Evolutionary conservation across 2,797 vertebrate species (phyloP).

Genomic region (Acestrorhynchus altus): DNA sequence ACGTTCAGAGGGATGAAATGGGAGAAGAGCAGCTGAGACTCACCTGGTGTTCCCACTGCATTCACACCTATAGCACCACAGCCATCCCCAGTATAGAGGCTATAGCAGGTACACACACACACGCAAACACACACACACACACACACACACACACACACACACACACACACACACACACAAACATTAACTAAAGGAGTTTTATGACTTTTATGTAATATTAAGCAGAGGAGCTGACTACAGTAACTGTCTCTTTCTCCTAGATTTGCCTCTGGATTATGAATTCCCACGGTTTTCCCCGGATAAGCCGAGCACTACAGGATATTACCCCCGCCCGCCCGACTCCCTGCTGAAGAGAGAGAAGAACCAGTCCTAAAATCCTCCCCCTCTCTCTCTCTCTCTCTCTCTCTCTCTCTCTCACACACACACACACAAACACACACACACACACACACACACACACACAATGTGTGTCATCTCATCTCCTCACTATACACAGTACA

Average conservation of each 20-base stretch:
- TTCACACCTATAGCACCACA: conserved; percentile 91
- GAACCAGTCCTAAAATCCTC: conserved; percentile 58
- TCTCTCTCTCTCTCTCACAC: too few relatives aligned
- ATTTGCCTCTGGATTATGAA: conserved; percentile 93
- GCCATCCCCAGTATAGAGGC: conserved; percentile 91
- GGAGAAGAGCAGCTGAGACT: conserved; percentile 77
- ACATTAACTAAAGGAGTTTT: too few relatives aligned
- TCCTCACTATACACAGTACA: too few relatives aligned
- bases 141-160: conserved; percentile 38
- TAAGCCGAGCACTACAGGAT: conserved; percentile 86
- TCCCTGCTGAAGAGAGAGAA: conserved; percentile 80
- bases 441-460: background rate
- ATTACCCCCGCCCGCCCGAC: conserved; percentile 88
- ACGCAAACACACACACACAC: too few relatives aligned
- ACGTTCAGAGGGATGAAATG: conserved; percentile 75
- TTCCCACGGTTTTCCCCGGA: conserved; percentile 90
- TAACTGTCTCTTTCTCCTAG: conserved; percentile 64
- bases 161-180: conserved; percentile 40
- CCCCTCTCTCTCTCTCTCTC: too few relatives aligned
- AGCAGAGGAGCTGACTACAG: background rate
- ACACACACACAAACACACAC: background rate
- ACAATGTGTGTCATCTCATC: background rate
- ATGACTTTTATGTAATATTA: too few relatives aligned
- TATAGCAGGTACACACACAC: conserved; percentile 84
- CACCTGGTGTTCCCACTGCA: conserved; percentile 90